Conservation (phyloP, 2,113 vertebrate genomes). For the Cavia porcellus region DNA sequence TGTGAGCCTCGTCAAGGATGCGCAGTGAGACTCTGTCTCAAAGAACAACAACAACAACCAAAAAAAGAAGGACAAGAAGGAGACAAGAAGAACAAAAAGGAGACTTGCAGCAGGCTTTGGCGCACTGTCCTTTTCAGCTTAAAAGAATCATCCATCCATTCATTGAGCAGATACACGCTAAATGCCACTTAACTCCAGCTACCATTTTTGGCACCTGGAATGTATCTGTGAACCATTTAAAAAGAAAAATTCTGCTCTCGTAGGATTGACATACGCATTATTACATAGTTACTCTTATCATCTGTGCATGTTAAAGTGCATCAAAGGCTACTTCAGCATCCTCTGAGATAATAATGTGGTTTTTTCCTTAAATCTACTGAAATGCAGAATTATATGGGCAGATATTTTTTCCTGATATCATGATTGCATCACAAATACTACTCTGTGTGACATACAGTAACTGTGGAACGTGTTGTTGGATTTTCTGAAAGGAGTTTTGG, state of each 20-base stretch:
- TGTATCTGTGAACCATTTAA: not conserved
- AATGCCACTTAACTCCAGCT: not conserved
- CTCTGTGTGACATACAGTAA: not conserved
- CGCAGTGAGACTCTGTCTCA: not conserved
- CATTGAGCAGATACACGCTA: not conserved
- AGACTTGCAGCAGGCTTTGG: not conserved
- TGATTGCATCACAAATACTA: not conserved
- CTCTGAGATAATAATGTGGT: not conserved
- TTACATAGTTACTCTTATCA: not conserved
- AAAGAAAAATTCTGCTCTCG: not conserved
- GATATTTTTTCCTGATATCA: not conserved
- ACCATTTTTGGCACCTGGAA: not conserved
- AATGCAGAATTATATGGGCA: not conserved
- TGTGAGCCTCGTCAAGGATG: not conserved
- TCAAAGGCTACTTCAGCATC: not conserved
- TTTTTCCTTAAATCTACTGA: not conserved
- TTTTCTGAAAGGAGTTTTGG: not conserved
- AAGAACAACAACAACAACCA: too few species aligned
- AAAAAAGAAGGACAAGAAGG: too few species aligned
- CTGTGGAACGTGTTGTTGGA: not conserved
- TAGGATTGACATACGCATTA: not conserved
- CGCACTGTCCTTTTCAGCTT: not conserved
- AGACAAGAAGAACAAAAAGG: not conserved
- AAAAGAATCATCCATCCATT: not conserved
- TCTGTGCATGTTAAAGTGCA: not conserved